Percentiles rank a stretch among this genome's conserved stretches.
Conservation (phyloP, 2,113 vertebrate species). For the Lagopus leucura region DNA sequence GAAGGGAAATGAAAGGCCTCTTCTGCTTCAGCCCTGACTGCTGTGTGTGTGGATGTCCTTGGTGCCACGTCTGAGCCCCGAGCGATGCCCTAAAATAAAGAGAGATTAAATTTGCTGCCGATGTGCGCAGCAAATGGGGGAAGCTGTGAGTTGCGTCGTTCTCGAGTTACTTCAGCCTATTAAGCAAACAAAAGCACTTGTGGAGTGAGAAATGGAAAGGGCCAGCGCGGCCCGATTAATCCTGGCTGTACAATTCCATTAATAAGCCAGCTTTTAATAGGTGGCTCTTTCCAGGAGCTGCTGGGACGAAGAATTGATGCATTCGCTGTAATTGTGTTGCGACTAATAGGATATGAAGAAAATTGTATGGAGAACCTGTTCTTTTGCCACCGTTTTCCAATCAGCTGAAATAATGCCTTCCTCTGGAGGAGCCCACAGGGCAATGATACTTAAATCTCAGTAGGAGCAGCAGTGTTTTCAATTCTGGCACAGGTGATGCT, state of each 20-base stretch:
- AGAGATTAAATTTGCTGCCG: slow-evolving; percentile 69
- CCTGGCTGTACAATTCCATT: slow-evolving; percentile 83
- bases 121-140: slow-evolving; percentile 66
- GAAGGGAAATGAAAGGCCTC: neutral
- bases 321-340: slow-evolving; percentile 82
- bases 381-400: slow-evolving; percentile 76
- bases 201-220: slow-evolving; percentile 85
- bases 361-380: slow-evolving; percentile 76
- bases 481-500: neutral
- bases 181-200: slow-evolving; percentile 85
- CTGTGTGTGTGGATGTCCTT: neutral
- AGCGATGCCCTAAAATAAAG: neutral
- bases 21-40: neutral
- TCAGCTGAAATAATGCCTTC: slow-evolving; percentile 79
- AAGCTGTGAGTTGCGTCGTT: slow-evolving; percentile 78
- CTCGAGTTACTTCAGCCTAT: slow-evolving; percentile 83
- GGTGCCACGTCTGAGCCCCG: slow-evolving; percentile 51
- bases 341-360: slow-evolving; percentile 82
- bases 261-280: slow-evolving; percentile 83
- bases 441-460: slow-evolving; percentile 27
- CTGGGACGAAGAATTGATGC: slow-evolving; percentile 80
- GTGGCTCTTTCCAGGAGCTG: slow-evolving; percentile 74
- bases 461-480: neutral
- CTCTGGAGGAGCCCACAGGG: slow-evolving; percentile 47
- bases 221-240: slow-evolving; percentile 78